Base-by-base conservation (phyloP, 2,888 invertebrate genomes). In the Napeogenes sylphis region DNA sequence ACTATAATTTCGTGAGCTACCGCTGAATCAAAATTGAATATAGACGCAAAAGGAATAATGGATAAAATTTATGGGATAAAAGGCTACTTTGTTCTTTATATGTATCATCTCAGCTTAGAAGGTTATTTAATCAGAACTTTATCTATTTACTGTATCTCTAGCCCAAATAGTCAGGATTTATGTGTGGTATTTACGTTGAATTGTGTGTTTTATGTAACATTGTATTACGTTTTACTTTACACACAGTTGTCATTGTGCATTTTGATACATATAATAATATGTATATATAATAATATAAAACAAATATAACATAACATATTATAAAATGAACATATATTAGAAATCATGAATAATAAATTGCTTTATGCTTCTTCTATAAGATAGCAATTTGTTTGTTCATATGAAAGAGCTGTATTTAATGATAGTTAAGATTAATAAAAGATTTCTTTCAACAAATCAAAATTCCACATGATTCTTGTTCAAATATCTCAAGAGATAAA, bases 31-130 rank as follows among this genome's bases (percentile, higher is more conserved):
- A 65, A 68, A 71, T 68, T 59, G 66, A 66, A 68, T 67, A 64
- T 65, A 59, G 62, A 58, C 58, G 61, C 58, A 68, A 70, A 66
- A 67, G 72, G 66, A 78, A 70, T 72, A 77, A 77, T 69, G 71
- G 73, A 77, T 76, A 71, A 73, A 74, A 77, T 78, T 76, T 61
- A 56, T 71, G 70, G 66, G 51, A 30, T 51, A 10, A 51, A 51
- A 35, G 54, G 32, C 42, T 59, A 54, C 53, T 59, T 59, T 54
- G 54, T 59, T 54, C 59, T 54, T 42, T 54, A 42, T 47, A 32
- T 30, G 54, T 45, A 59, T 59, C 54, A 59, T 54, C 53, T 54
- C 32, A 45, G 47, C 46, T 58, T 47, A 47, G 38, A 21, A 59
- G 59, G 14, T 45, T 59, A 59, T 59, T 54, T 59, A 53, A 59